Percentiles rank a stretch among this genome's conserved stretches.
Conservation (phyloP, 2,113 vertebrate species). For the Scopus umbretta region DNA sequence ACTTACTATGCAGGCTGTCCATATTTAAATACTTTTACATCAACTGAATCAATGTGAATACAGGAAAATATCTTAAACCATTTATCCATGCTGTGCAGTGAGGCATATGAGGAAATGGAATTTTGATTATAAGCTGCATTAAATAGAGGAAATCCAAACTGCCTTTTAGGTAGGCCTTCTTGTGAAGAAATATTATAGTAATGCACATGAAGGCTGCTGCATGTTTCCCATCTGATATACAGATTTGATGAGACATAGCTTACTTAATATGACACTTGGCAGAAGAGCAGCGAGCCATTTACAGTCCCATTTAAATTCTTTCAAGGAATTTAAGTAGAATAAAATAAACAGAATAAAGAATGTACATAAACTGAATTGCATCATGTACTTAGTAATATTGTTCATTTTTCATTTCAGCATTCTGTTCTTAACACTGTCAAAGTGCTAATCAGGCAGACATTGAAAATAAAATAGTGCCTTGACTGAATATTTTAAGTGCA, state of each 20-base stretch:
- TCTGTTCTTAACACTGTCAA: constrained; percentile 21
- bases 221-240: background rate
- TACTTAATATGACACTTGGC: background rate
- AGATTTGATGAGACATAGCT: background rate
- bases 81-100: background rate
- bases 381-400: background rate
- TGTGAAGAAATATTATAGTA: background rate
- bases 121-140: constrained; percentile 3
- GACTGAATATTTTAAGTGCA: background rate
- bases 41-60: background rate
- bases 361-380: background rate
- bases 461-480: constrained; percentile 10
- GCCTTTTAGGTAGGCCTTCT: background rate
- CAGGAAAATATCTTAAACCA: background rate
- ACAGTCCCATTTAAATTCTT: constrained; percentile 11
- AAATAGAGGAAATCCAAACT: background rate
- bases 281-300: background rate
- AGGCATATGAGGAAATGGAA: background rate
- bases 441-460: constrained; percentile 24
- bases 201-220: background rate
- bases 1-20: background rate
- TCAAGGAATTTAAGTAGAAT: constrained; percentile 1
- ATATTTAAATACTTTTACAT: background rate
- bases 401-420: constrained; percentile 3
- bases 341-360: constrained; percentile 29